Base-by-base conservation (phyloP, 2,888 invertebrate species). In the Sinopyrophorus schimmeli region DNA sequence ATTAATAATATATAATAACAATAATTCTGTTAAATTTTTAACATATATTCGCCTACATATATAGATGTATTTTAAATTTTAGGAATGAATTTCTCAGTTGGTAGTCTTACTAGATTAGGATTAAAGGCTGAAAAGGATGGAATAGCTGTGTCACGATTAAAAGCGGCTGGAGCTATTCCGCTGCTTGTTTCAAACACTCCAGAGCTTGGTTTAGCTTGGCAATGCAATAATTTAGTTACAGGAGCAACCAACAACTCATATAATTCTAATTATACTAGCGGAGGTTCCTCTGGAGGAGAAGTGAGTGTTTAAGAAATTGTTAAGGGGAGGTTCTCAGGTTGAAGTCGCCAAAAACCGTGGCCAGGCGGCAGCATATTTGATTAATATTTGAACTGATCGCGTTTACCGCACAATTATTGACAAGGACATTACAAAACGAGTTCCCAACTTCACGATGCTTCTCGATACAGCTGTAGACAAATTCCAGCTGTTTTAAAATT, bases 201-300 rank as follows among this genome's bases (percentile, higher is more conserved):
- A 20, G 84, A 85, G 65, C 66, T 82, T 30, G 82, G 82, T 62
- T 59, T 80, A 67, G 79, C 80, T 74, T 78, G 77, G 70, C 82
- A 84, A 61, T 74, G 78, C 1, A 69, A 73, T 16, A 86, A 84
- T 69, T 72, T 75, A 1, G 64, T 86, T 3, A 80, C 77, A 53
- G 86, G 86, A 1, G 67, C 73, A 17, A 80, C 84, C 0, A 72
- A 69, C 38, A 86, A 86, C 69, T 81, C 86, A 1, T 86, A 85
- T 63, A 77, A 84, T 61, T 70, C 72, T 0, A 74, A 76, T 3
- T 70, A 78, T 18, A 82, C 70, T 0, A 71, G 77, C 5, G 84
- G 83, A 4, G 86, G 85, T 27, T 84, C 84, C 24, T 83, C 82
- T 31, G 84, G 84, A 54, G 79, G 78, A 40, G 80, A 80, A 66